Conservation (phyloP, 2,113 vertebrate genomes). For the Rhinolophus ferrumequinum region DNA sequence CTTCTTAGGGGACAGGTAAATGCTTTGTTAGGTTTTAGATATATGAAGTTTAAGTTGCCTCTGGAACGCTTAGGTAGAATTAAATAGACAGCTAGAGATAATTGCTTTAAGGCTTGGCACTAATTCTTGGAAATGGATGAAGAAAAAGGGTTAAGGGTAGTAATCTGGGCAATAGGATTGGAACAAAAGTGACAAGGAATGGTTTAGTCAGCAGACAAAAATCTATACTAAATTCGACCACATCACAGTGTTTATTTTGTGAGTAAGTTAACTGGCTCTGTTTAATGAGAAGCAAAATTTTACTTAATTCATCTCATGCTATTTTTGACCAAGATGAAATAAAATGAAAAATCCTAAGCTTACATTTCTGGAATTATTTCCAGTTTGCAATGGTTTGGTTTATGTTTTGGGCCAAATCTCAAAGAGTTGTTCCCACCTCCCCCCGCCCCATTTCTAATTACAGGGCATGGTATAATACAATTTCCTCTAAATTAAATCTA, state of each 20-base stretch:
- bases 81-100: not conserved
- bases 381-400: not conserved
- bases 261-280: not conserved
- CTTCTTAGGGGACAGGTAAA: not conserved
- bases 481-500: conserved; percentile 60
- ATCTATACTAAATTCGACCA: not conserved
- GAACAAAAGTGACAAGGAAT: not conserved
- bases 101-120: too few relatives aligned
- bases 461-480: not conserved
- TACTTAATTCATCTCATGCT: not conserved
- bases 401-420: not conserved
- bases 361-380: not conserved
- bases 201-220: not conserved
- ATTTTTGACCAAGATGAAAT: not conserved
- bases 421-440: not conserved
- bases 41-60: not conserved
- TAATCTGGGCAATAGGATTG: not conserved
- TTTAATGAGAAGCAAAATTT: not conserved
- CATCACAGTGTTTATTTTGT: not conserved
- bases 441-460: conserved; percentile 7
- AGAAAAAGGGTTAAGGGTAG: not conserved
- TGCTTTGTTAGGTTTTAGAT: not conserved
- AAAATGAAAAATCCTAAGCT: not conserved
- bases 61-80: not conserved
- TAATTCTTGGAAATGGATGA: not conserved